Percentiles rank a stretch among this genome's conserved stretches.
Conservation (phyloP, 2,888 invertebrate species). For the Clitarchus hookeri region DNA sequence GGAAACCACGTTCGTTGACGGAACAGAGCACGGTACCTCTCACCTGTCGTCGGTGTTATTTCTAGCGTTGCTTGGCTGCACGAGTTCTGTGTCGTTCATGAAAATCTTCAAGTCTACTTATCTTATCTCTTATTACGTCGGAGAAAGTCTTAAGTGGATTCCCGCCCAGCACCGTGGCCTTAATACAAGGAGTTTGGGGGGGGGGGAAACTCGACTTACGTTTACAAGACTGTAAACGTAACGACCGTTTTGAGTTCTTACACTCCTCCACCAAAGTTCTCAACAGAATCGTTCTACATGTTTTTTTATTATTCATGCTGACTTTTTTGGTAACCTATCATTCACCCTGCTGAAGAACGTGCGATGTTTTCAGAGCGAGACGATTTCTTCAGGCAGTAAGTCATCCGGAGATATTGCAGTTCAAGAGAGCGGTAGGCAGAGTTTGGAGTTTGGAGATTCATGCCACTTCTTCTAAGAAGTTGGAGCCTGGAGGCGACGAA, state of each 20-base stretch:
- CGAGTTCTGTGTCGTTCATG: slow-evolving; percentile 77
- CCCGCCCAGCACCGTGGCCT: slow-evolving; percentile 75
- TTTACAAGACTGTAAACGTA: slow-evolving; percentile 15
- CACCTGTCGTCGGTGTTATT: slow-evolving; percentile 60
- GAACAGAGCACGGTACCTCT: slow-evolving; percentile 50
- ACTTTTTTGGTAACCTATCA: slow-evolving; percentile 65
- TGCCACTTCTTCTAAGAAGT: no score
- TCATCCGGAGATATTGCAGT: no score
- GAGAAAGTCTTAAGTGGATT: slow-evolving; percentile 85
- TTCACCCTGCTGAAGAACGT: slow-evolving; percentile 64
- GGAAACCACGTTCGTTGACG: slow-evolving; percentile 59
- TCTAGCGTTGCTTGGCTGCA: slow-evolving; percentile 66
- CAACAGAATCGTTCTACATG: slow-evolving; percentile 66
- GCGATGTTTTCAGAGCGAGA: slow-evolving; percentile 43
- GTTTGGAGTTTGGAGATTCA: no score
- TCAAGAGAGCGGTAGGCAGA: no score
- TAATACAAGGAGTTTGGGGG: slow-evolving; percentile 82
- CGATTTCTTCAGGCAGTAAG: no score
- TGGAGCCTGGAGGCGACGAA: no score
- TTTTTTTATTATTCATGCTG: slow-evolving; percentile 67
- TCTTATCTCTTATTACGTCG: slow-evolving; percentile 79
- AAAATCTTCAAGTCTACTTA: slow-evolving; percentile 73
- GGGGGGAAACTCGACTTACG: slow-evolving; percentile 62
- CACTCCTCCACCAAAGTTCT: slow-evolving; percentile 62
- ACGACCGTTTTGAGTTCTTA: slow-evolving; percentile 51